A percentile compares a stretch with the other conserved stretches of the same genome.
These are phyloP conservation scores for Vollenhovia emeryi DNA, from an alignment of 1,140 invertebrate species.

Conservation along the genomic window DNA sequence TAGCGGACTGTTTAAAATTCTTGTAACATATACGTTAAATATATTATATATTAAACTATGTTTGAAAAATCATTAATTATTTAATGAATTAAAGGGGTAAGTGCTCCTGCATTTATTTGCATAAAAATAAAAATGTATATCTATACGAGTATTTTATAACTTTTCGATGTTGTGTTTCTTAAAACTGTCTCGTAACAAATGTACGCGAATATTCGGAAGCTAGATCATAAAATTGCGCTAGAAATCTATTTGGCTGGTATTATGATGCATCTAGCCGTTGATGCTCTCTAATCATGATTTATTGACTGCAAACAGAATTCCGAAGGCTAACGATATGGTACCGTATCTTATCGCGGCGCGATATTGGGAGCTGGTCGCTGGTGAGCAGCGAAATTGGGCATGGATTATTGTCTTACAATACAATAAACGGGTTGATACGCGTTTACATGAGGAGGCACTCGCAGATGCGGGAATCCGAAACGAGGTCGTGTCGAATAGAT, in stretches of 20 bases:
- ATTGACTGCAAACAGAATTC: constrained; percentile 36
- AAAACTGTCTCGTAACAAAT: background rate
- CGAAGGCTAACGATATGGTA: background rate
- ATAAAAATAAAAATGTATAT: too few species aligned
- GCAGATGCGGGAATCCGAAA: constrained; percentile 19
- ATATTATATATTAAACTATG: too few species aligned
- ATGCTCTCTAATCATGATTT: background rate
- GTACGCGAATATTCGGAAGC: background rate
- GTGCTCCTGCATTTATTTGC: background rate
- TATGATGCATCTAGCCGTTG: background rate
- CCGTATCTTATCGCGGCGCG: constrained; percentile 8
- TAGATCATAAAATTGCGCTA: background rate
- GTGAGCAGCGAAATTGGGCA: constrained; percentile 14
- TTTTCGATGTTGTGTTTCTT: background rate
- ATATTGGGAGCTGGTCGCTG: background rate
- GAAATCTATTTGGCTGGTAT: background rate
- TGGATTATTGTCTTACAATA: constrained; percentile 42
- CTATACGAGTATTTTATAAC: too few species aligned
- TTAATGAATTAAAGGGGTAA: background rate
- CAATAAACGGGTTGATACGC: constrained; percentile 31
- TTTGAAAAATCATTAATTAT: too few species aligned
- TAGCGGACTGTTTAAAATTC: background rate
- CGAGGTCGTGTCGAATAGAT: constrained; percentile 47
- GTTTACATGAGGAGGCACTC: constrained; percentile 5
- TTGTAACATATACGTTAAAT: background rate